Evolutionary conservation across 2,888 invertebrate genomes (phyloP), one percentile per base, ranked within the genome.

Genomic region (Eupeodes luniger): DNA sequence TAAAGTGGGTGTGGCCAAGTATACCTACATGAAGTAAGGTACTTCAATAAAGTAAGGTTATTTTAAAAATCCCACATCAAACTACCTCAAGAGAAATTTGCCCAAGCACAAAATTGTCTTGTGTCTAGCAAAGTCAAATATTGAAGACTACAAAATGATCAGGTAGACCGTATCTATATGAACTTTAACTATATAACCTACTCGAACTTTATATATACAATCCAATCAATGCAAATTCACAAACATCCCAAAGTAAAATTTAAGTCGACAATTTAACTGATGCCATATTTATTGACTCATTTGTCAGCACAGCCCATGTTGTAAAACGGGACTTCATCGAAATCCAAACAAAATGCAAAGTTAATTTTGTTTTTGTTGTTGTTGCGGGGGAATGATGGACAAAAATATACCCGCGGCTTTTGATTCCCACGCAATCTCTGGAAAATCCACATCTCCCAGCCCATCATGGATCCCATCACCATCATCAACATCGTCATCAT

Each of bases 221-320:
- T 44, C 69, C 79, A 86, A 84, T 86, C 87, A 87, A 87, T 84
- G 76, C 72, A 87, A 77, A 87, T 83, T 59, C 77, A 76, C 75
- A 79, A 84, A 62, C 59, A 81, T 85, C 53, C 67, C 57, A 67
- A 75, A 51, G 61, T 74, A 34, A 81, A 85, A 81, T 88, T 81
- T n/a, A 81, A 85, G 77, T 74, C 81, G 85, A 81, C 88, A 88
- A 81, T 88, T 77, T 84, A 85, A 85, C 84, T 77, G 84, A 77
- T 88, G 81, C 81, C 81, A 81, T 74, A 80, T 88, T 88, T 85
- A 88, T 88, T 81, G 81, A 75, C 84, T 88, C 88, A 88, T 88
- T 88, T 88, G 85, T 88, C 88, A 88, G 81, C 36, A 57, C n/a
- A 51, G 70, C 12, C 55, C 72, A 64, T 47, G 57, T 27, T 49